Percentiles rank a stretch among this genome's conserved stretches.
phyloP scores from a whole-genome alignment of 2,888 invertebrate genomes.

The Calephelis perditalis region DNA sequence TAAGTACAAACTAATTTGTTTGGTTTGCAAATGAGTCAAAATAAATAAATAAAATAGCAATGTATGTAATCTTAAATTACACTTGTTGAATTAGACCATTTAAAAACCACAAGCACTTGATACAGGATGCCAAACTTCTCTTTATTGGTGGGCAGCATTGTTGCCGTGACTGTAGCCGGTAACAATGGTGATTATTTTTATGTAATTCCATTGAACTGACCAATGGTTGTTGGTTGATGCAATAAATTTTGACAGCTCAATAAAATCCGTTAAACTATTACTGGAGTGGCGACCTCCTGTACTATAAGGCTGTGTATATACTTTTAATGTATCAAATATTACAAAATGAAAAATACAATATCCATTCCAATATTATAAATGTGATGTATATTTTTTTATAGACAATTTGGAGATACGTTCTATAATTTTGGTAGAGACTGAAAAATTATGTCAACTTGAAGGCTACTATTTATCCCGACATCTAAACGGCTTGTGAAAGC shows the following conservation, averaged over 20 bases:
- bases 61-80: no score
- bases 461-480: no score
- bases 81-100: conserved; percentile 46
- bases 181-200: conserved; percentile 27
- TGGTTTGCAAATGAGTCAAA: no score
- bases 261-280: conserved; percentile 28
- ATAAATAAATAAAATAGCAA: no score
- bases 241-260: conserved; percentile 42
- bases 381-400: no score
- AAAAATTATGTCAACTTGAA: no score
- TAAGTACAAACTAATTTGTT: no score
- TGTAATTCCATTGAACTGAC: conserved; percentile 26
- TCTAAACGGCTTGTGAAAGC: no score
- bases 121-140: conserved; percentile 38
- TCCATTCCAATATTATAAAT: no score
- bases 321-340: neutral
- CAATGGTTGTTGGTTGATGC: conserved; percentile 28
- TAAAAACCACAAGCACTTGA: conserved; percentile 38
- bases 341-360: neutral
- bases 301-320: conserved; percentile 25
- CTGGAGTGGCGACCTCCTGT: conserved; percentile 15
- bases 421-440: no score
- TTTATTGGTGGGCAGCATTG: conserved; percentile 21
- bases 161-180: conserved; percentile 29
- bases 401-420: no score